Conservation (phyloP, 2,113 vertebrate species). For the Cephalopholis sonnerati region DNA sequence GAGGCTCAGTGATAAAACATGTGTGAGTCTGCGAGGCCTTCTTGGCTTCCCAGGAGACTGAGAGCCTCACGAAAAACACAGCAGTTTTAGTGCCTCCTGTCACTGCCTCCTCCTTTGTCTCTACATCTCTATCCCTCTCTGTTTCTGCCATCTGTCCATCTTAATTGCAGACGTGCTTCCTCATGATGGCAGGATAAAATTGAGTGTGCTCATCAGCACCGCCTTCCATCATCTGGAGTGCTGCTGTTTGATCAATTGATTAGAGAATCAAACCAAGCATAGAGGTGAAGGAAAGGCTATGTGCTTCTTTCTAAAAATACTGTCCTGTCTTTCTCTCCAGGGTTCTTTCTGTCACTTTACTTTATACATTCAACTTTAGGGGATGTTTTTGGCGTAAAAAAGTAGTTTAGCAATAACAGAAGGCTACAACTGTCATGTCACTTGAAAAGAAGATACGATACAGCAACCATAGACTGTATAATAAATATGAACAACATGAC, state of each 20-base stretch:
- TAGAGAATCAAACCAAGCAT: conserved; percentile 70
- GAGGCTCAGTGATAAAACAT: conserved; percentile 75
- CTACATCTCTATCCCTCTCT: conserved; percentile 54
- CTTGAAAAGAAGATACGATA: background rate
- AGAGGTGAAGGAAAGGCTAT: conserved; percentile 61
- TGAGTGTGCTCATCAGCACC: conserved; percentile 69
- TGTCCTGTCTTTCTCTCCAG: background rate
- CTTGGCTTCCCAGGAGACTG: conserved; percentile 56
- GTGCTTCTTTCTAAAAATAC: conserved; percentile 64
- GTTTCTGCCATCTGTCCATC: conserved; percentile 77
- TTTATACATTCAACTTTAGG: background rate
- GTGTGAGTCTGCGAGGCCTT: conserved; percentile 37
- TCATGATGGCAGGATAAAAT: conserved; percentile 65
- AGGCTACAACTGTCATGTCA: background rate
- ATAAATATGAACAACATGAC: too few species aligned
- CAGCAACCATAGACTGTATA: too few species aligned
- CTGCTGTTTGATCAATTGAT: conserved; percentile 76
- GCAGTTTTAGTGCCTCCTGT: conserved; percentile 60
- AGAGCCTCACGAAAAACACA: conserved; percentile 36
- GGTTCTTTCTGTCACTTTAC: conserved; percentile 17
- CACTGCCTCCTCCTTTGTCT: conserved; percentile 40
- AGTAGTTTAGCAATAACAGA: background rate
- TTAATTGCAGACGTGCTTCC: conserved; percentile 71
- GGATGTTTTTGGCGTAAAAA: background rate
- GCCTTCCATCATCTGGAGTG: conserved; percentile 71